Percentiles rank a stretch among this genome's conserved stretches.
Conservation (phyloP, 2,113 vertebrate genomes). For the Grammomys dolichurus region DNA sequence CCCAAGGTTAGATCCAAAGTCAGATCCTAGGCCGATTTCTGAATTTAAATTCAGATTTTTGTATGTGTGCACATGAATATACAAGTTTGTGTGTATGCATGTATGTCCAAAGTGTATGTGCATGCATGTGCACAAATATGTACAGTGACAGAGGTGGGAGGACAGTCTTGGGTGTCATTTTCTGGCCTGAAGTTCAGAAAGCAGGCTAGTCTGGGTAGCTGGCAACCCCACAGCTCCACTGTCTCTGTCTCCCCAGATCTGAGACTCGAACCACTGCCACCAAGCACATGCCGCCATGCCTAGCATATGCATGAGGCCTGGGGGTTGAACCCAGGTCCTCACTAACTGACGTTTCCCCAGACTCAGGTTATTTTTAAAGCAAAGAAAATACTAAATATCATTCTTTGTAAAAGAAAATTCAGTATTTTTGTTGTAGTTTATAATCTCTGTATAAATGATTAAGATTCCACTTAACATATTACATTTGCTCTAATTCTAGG, state of each 20-base stretch:
- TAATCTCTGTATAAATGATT: conserved; percentile 7
- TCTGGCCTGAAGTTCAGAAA: background rate
- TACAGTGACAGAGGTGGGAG: no score
- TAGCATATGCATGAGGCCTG: background rate
- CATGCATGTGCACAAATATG: background rate
- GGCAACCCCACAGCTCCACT: background rate
- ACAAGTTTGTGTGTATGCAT: background rate
- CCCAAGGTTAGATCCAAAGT: conserved; percentile 16
- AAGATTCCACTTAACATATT: conserved; percentile 8
- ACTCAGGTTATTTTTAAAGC: background rate
- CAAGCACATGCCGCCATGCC: background rate
- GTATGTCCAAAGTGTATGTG: background rate
- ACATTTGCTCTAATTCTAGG: background rate
- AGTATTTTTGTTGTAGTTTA: background rate
- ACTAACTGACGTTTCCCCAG: background rate
- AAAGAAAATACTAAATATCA: conserved; percentile 27
- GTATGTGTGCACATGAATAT: background rate
- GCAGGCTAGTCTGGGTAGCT: background rate
- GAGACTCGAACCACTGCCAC: background rate
- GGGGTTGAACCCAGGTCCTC: background rate
- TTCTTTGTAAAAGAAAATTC: conserved; percentile 9
- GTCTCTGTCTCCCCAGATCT: background rate
- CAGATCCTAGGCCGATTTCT: background rate
- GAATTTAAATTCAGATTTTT: background rate
- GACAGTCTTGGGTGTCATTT: background rate